Base-by-base conservation (phyloP, 2,113 vertebrate species). In the Gallinago paraguaiae region DNA sequence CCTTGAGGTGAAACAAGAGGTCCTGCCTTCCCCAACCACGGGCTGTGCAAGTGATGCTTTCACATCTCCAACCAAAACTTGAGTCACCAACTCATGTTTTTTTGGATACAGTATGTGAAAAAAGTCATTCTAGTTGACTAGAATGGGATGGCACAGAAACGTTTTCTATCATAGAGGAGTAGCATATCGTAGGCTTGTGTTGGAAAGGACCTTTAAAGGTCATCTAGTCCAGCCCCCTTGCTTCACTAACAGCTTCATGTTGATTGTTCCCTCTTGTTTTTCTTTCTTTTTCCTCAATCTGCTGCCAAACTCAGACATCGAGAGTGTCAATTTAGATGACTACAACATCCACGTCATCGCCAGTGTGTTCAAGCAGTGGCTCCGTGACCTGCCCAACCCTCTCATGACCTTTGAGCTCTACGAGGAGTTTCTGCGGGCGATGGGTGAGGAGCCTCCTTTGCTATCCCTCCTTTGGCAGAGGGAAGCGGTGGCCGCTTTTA, bases 381-480 rank as follows among this genome's bases (percentile, higher is more conserved):
- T 99, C 79, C 98, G 99, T 51, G 99, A 99, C 82, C 98, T 99
- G 87, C 99, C 99, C 19, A 99, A 99, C 96, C 99, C 99, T 35
- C 98, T 99, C 78, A 99, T 99, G 99, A 99, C 99, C 6, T 99
- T 99, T 69, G 99, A 99, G 97, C 98, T 99, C 69, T 99, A 99
- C 18, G 99, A 99, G 75, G 99, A 99, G 96, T 99, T 99, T 89
- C 98, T 99, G 71, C 98, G 99, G 65, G 99, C 98, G 15, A 99
- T 99, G 98, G 98, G 99, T 99, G 98, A 98, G 98, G 35, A 85
- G 5, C 11, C 17, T 54, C 69, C 65, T 48, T 82, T 35, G 6
- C 18, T 61, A 10, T 45, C n/a, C 27, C 3, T 43, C n/a, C 46
- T 56, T 17, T 10, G 39, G 31, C 41, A 54, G 51, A 41, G 31